Evolutionary conservation across 2,113 vertebrate species (phyloP).

Genomic region (Dasyornis broadbenti): DNA sequence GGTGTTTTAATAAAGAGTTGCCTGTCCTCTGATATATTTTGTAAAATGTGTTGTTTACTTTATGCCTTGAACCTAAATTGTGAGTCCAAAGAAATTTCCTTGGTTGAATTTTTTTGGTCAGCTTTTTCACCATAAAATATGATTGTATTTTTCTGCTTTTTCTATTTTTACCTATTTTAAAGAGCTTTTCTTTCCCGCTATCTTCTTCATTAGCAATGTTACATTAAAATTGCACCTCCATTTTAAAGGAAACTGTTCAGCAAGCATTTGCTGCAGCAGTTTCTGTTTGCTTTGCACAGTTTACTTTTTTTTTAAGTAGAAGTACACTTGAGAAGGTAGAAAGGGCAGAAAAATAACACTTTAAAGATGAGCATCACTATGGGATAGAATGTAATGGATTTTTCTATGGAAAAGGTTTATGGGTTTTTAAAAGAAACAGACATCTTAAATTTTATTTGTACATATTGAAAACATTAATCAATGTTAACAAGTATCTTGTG

Average conservation of each 20-base stretch:
- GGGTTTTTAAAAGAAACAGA: background rate
- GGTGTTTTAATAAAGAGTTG: background rate
- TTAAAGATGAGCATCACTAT: background rate
- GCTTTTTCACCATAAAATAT: background rate
- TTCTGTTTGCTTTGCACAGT: background rate
- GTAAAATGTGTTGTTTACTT: background rate
- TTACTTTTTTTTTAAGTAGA: background rate
- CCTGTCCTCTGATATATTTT: background rate
- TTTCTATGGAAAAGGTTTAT: background rate
- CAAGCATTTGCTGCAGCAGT: background rate
- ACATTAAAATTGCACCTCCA: background rate
- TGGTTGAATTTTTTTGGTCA: background rate
- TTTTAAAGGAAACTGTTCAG: background rate
- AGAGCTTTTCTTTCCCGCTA: background rate
- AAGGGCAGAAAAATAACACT: background rate
- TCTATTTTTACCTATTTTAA: background rate
- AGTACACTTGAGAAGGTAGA: background rate
- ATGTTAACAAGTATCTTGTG: background rate
- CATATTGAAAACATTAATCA: background rate
- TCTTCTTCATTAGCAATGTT: background rate
- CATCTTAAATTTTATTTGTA: background rate
- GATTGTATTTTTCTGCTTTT: background rate
- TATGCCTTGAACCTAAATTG: background rate
- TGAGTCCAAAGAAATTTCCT: background rate
- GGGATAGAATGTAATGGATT: background rate